Conservation (phyloP, 2,113 vertebrate genomes). For the Anguilla rostrata region DNA sequence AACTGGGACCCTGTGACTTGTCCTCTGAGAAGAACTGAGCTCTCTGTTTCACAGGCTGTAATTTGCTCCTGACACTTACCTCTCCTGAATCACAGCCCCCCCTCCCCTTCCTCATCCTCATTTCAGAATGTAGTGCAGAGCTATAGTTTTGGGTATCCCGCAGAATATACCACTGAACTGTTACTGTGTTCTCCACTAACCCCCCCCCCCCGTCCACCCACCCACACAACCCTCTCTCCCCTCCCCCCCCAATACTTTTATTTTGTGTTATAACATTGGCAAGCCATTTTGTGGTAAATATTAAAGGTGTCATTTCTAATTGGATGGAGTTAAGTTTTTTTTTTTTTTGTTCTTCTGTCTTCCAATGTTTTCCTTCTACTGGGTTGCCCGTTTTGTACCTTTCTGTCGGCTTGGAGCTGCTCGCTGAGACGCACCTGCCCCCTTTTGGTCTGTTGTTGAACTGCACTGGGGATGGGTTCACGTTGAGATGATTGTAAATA, state of each 20-base stretch:
- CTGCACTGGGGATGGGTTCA: neutral
- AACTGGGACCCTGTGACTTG: slow-evolving; percentile 63
- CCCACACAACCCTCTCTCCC: neutral
- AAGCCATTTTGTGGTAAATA: slow-evolving; percentile 36
- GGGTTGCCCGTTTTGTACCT: neutral
- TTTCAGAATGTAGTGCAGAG: slow-evolving; percentile 69
- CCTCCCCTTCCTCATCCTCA: slow-evolving; percentile 45
- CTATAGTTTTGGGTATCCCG: slow-evolving; percentile 70
- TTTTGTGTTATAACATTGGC: slow-evolving; percentile 45
- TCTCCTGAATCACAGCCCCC: slow-evolving; percentile 55
- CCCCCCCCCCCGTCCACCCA: neutral
- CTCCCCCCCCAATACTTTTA: slow-evolving; percentile 41
- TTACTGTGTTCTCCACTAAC: slow-evolving; percentile 25
- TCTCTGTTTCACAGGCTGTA: slow-evolving; percentile 62
- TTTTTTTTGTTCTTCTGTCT: neutral
- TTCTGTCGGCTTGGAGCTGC: neutral
- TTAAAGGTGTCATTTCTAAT: slow-evolving; percentile 56
- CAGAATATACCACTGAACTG: slow-evolving; percentile 52
- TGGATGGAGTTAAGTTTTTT: neutral
- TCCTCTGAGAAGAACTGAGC: slow-evolving; percentile 70
- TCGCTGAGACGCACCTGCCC: no score
- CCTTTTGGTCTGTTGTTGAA: neutral
- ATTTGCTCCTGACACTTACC: slow-evolving; percentile 69
- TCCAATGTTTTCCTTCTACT: neutral
- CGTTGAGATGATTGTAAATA: no score